phyloP scores from a whole-genome alignment of 2,113 vertebrate species.

The Psammodynastes pulverulentus region DNA sequence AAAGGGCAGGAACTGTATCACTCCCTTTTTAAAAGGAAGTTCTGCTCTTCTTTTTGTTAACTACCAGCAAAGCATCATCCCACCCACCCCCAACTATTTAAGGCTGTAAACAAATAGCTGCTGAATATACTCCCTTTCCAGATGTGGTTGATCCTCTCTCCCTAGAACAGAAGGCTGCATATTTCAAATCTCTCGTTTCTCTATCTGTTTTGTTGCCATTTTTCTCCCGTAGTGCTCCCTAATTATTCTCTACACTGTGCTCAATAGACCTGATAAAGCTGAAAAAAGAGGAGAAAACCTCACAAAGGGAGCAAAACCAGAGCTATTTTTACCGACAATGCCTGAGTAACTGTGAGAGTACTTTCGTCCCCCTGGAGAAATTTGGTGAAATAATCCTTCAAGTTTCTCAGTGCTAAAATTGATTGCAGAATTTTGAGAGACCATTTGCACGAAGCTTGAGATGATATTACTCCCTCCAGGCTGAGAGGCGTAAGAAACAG shows the following conservation, averaged over 20 bases:
- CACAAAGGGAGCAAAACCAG: background rate
- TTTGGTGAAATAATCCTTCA: background rate
- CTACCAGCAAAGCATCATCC: background rate
- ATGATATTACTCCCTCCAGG: slow-evolving; percentile 52
- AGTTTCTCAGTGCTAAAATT: background rate
- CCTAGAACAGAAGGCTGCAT: background rate
- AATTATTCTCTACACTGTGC: background rate
- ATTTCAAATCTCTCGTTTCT: background rate
- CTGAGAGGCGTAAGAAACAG: slow-evolving; percentile 32
- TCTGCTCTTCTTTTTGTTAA: background rate
- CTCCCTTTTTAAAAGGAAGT: background rate
- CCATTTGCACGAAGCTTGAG: background rate
- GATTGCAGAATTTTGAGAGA: background rate
- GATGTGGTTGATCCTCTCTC: background rate
- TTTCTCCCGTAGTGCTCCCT: background rate
- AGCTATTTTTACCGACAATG: background rate
- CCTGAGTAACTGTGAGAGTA: background rate
- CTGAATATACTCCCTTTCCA: background rate
- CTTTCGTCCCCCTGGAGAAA: background rate
- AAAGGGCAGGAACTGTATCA: background rate
- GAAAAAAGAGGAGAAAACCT: background rate
- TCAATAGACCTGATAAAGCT: background rate
- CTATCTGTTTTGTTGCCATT: background rate
- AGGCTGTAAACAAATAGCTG: background rate
- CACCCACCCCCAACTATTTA: background rate